Evolutionary conservation across 2,113 vertebrate genomes (phyloP).

Genomic region (Globicephala melas): DNA sequence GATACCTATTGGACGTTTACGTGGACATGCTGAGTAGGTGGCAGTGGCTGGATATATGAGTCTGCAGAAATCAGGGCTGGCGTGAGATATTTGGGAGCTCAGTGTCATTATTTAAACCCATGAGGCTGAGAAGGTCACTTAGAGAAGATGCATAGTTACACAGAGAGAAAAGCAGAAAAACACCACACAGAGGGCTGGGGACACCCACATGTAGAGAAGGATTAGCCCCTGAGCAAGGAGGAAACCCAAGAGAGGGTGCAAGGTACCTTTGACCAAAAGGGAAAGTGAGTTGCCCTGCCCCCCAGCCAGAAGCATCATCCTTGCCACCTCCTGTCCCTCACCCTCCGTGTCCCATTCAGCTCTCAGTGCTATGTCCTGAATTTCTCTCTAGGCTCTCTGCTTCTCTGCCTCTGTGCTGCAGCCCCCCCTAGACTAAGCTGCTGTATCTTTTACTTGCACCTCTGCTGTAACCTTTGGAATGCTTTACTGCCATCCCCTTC

Average conservation of each 20-base stretch:
- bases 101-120: not conserved
- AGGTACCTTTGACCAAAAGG: not conserved
- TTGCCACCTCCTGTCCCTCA: not conserved
- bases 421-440: accelerated
- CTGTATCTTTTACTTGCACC: not conserved
- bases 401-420: no score
- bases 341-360: accelerated
- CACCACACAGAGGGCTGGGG: not conserved
- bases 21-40: no score
- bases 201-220: accelerated
- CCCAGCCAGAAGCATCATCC: not conserved
- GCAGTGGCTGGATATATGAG: not conserved
- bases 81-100: not conserved
- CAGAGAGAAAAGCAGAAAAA: not conserved
- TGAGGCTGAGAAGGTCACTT: not conserved
- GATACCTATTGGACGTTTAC: accelerated
- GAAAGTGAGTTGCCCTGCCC: not conserved
- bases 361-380: accelerated
- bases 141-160: not conserved
- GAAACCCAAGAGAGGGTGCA: not conserved
- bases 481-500: not conserved
- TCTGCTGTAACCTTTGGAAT: not conserved
- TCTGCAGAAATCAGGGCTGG: not conserved
- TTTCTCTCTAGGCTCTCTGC: not conserved
- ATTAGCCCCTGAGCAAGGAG: not conserved